Evolutionary conservation across 2,797 vertebrate species (phyloP).

Genomic region (Rhabdophis nuchalis): DNA sequence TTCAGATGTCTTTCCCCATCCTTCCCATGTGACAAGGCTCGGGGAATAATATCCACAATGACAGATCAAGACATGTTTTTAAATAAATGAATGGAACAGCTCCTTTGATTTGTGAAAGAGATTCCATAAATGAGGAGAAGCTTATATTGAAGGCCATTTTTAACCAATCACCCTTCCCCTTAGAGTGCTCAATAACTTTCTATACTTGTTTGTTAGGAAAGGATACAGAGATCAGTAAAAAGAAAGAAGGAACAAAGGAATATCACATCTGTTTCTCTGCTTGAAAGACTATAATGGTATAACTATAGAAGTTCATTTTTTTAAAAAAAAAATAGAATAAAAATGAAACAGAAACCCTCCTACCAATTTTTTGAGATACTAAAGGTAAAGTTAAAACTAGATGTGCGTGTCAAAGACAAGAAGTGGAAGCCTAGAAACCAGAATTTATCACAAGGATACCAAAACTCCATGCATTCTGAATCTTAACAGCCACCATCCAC

Average conservation of each 20-base stretch:
- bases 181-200: not conserved
- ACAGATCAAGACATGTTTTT: not conserved
- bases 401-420: not conserved
- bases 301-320: not conserved
- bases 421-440: not conserved
- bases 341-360: not conserved
- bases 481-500: not conserved
- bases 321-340: not conserved
- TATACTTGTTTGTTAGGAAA: not conserved
- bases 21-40: not conserved
- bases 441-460: not conserved
- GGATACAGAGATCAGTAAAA: not conserved
- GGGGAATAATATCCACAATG: not conserved
- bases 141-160: not conserved
- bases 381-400: not conserved
- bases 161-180: not conserved
- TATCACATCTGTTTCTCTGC: not conserved
- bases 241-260: not conserved
- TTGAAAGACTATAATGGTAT: not conserved
- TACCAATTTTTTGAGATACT: not conserved
- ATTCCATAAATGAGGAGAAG: not conserved
- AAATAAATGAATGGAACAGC: not conserved
- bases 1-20: not conserved
- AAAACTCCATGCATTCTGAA: not conserved
- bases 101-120: not conserved